Percentiles rank a stretch among this genome's conserved stretches.
Conservation (phyloP, 2,888 invertebrate species). For the Rotaria macrura region DNA sequence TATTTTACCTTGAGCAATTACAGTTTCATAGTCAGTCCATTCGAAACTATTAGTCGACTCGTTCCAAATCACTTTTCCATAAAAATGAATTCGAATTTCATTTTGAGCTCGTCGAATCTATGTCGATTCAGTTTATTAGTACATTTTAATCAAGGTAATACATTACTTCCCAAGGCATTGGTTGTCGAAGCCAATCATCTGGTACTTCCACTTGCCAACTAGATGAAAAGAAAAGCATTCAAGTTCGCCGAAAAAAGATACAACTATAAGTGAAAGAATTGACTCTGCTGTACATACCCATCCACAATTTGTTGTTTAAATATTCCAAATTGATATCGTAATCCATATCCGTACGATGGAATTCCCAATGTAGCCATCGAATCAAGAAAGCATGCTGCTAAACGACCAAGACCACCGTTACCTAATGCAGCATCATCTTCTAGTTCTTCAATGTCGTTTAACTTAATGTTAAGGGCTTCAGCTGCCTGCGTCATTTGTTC, state of each 20-base stretch:
- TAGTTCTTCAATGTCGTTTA: slow-evolving; percentile 89
- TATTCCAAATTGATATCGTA: slow-evolving; percentile 97
- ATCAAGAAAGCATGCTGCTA: slow-evolving; percentile 98
- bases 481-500: slow-evolving; percentile 94
- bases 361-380: slow-evolving; percentile 95
- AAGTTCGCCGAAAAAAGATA: neutral
- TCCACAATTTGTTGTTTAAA: slow-evolving; percentile 89
- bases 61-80: slow-evolving; percentile 55
- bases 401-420: slow-evolving; percentile 88
- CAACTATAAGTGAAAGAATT: no score
- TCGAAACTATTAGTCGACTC: neutral
- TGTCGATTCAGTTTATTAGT: neutral
- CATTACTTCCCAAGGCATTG: slow-evolving; percentile 98
- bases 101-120: slow-evolving; percentile 55
- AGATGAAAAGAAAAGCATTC: neutral
- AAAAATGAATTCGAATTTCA: slow-evolving; percentile 90
- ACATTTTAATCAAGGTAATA: slow-evolving; percentile 56
- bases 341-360: slow-evolving; percentile 97
- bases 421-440: slow-evolving; percentile 98
- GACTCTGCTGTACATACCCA: slow-evolving; percentile 55
- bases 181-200: slow-evolving; percentile 93
- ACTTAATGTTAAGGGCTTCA: slow-evolving; percentile 84
- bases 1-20: slow-evolving; percentile 69
- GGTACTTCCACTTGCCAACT: slow-evolving; percentile 91
- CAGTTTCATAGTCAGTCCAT: slow-evolving; percentile 71